phyloP scores from a whole-genome alignment of 2,888 invertebrate genomes.

The Polyommatus iphigenia region DNA sequence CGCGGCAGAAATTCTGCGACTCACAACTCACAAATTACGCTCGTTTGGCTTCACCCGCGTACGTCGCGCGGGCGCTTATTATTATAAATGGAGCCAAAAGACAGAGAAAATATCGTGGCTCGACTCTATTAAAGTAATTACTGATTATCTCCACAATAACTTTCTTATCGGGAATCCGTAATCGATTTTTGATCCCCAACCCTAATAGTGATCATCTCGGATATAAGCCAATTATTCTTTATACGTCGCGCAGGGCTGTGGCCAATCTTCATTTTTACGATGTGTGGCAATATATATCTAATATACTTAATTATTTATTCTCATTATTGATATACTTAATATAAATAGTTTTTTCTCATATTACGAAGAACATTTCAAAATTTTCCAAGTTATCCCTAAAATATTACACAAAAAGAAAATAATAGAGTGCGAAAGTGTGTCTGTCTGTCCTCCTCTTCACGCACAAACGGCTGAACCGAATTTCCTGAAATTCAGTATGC shows the following conservation, averaged over 20 bases:
- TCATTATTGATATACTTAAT: neutral
- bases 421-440: too few species aligned
- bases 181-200: constrained; percentile 14
- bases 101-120: too few species aligned
- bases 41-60: too few species aligned
- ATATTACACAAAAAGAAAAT: neutral
- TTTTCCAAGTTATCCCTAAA: neutral
- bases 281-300: neutral
- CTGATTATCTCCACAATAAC: neutral
- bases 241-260: neutral
- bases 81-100: too few species aligned
- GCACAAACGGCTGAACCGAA: too few species aligned
- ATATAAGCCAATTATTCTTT: constrained; percentile 17
- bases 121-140: neutral
- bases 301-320: neutral
- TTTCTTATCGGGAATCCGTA: neutral
- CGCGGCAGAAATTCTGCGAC: too few species aligned
- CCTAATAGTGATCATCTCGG: constrained; percentile 9
- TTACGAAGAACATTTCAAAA: too few species aligned
- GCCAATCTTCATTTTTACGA: constrained; percentile 16
- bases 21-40: too few species aligned
- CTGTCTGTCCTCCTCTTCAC: too few species aligned
- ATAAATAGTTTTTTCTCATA: too few species aligned
- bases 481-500: too few species aligned
- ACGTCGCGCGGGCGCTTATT: too few species aligned